A percentile compares a stretch with the other conserved stretches of the same genome.
These are phyloP conservation scores for Rhinopomastus cyanomelas DNA, from an alignment of 2,113 vertebrate genomes.

Conservation along the genomic window DNA sequence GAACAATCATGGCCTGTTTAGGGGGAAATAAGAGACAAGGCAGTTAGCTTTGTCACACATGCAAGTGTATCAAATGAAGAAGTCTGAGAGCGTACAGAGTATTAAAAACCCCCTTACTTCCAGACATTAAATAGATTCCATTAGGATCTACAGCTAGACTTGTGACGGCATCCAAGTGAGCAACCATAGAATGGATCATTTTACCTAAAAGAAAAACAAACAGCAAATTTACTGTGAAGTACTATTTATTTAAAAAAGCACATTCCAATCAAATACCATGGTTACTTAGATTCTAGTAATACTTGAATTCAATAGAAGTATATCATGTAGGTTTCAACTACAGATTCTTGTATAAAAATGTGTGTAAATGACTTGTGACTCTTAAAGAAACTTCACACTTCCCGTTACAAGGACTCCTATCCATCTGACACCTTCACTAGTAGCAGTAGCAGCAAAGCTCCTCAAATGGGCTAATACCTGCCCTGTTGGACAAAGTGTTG, in stretches of 20 bases:
- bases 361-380: background rate
- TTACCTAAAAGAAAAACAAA: constrained; percentile 83
- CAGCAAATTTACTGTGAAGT: background rate
- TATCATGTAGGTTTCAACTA: background rate
- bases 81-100: background rate
- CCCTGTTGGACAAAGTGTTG: background rate
- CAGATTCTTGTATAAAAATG: background rate
- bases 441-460: background rate
- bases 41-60: background rate
- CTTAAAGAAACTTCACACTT: background rate
- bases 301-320: too few relatives aligned
- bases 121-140: constrained; percentile 99
- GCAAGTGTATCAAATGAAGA: background rate
- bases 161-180: constrained; percentile 98
- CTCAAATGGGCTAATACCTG: background rate
- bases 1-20: constrained; percentile 97
- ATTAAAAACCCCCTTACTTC: constrained; percentile 83
- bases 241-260: background rate
- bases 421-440: background rate
- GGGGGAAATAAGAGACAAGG: background rate
- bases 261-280: background rate
- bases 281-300: background rate
- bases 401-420: background rate
- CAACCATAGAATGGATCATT: constrained; percentile 98
- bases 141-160: constrained; percentile 98